Evolutionary conservation across 2,113 vertebrate species (phyloP).

Genomic region (Poecile atricapillus): DNA sequence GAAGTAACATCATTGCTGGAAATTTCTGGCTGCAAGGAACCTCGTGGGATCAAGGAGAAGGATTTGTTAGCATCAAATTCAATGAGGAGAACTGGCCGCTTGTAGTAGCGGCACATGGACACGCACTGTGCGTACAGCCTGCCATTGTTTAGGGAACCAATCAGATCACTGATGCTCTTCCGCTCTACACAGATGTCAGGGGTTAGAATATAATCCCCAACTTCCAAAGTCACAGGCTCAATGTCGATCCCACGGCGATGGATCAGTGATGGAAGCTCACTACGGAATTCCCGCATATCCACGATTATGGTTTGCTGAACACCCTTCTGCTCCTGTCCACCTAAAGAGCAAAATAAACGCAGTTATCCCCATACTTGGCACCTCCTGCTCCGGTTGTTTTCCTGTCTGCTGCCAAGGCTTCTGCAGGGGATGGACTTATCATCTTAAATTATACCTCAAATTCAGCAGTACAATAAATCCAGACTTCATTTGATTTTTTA

Average conservation of each 20-base stretch:
- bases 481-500: background rate
- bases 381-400: background rate
- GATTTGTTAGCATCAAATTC: constrained; percentile 91
- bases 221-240: constrained; percentile 91
- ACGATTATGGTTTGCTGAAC: constrained; percentile 83
- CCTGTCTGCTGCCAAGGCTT: background rate
- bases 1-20: constrained; percentile 87
- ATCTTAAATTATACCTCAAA: background rate
- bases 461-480: background rate
- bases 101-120: constrained; percentile 93
- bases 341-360: constrained; percentile 52
- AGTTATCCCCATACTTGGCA: background rate
- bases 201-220: constrained; percentile 94
- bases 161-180: constrained; percentile 93
- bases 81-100: constrained; percentile 87
- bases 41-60: constrained; percentile 84
- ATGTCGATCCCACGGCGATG: constrained; percentile 94
- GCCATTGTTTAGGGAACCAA: constrained; percentile 90
- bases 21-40: constrained; percentile 86
- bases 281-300: constrained; percentile 96
- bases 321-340: constrained; percentile 84
- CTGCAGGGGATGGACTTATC: background rate
- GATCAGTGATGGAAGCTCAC: constrained; percentile 90
- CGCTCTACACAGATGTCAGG: constrained; percentile 92
- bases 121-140: constrained; percentile 90